phyloP scores from a whole-genome alignment of 2,113 vertebrate species.

The Megaceryle torquata region DNA sequence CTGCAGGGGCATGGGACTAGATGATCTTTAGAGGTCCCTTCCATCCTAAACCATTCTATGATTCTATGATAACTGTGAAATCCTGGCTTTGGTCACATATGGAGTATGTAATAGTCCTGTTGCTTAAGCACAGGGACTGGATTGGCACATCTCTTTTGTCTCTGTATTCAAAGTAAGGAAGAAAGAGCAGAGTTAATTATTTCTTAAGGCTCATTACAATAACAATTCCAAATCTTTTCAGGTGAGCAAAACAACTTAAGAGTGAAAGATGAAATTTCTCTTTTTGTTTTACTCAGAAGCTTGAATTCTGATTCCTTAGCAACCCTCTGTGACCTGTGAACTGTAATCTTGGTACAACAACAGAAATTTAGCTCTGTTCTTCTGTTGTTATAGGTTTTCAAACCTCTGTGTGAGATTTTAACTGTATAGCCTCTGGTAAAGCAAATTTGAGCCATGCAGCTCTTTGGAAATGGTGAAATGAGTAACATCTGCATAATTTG shows the following conservation, averaged over 20 bases:
- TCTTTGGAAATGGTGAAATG: background rate
- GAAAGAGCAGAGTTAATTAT: background rate
- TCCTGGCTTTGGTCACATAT: background rate
- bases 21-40: too few relatives aligned
- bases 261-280: slow-evolving; percentile 4
- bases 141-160: background rate
- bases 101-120: background rate
- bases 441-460: background rate
- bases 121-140: background rate
- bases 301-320: background rate
- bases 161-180: background rate
- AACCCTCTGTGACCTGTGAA: background rate
- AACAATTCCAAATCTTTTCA: background rate
- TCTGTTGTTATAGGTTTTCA: background rate
- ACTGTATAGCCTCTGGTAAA: background rate
- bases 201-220: slow-evolving; percentile 31
- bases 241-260: background rate
- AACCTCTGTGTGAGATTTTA: background rate
- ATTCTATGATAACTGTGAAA: background rate
- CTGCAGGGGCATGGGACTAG: too few relatives aligned
- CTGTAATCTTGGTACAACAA: background rate
- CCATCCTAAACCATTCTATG: too few relatives aligned
- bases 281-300: background rate
- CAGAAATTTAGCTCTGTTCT: background rate
- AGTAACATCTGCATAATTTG: background rate